phyloP scores from a whole-genome alignment of 2,888 invertebrate species.

The Hirtodrosophila trivittata region DNA sequence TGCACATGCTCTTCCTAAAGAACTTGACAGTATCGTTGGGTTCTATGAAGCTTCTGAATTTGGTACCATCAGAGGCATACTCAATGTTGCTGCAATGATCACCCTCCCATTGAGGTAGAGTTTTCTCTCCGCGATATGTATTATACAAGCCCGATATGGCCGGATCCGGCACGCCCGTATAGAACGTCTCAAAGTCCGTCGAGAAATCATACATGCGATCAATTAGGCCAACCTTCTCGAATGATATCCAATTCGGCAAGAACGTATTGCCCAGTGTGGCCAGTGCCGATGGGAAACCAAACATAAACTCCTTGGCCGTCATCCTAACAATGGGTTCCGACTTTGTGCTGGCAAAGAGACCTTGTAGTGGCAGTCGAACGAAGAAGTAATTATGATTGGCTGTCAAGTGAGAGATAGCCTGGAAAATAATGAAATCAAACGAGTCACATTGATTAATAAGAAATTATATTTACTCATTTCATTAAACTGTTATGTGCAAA shows the following conservation, averaged over 20 bases:
- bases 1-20: conserved; percentile 93
- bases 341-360: conserved; percentile 88
- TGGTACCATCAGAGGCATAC: conserved; percentile 92
- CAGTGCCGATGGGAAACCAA: conserved; percentile 92
- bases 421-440: conserved; percentile 72
- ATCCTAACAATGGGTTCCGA: conserved; percentile 89
- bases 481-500: no score
- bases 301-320: conserved; percentile 95
- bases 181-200: conserved; percentile 91
- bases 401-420: conserved; percentile 93
- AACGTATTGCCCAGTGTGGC: conserved; percentile 93
- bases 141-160: conserved; percentile 89
- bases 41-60: conserved; percentile 89
- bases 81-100: conserved; percentile 90
- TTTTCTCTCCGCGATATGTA: conserved; percentile 89
- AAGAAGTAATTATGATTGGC: conserved; percentile 86
- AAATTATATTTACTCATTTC: no score
- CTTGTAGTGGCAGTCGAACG: conserved; percentile 88
- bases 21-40: conserved; percentile 89
- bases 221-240: conserved; percentile 94
- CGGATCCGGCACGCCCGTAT: conserved; percentile 88
- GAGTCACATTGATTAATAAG: background rate
- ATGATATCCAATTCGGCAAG: conserved; percentile 92
- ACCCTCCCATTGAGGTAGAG: conserved; percentile 91
- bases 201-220: conserved; percentile 95